phyloP scores from a whole-genome alignment of 2,113 vertebrate genomes.

The Hydrochoerus hydrochaeris region DNA sequence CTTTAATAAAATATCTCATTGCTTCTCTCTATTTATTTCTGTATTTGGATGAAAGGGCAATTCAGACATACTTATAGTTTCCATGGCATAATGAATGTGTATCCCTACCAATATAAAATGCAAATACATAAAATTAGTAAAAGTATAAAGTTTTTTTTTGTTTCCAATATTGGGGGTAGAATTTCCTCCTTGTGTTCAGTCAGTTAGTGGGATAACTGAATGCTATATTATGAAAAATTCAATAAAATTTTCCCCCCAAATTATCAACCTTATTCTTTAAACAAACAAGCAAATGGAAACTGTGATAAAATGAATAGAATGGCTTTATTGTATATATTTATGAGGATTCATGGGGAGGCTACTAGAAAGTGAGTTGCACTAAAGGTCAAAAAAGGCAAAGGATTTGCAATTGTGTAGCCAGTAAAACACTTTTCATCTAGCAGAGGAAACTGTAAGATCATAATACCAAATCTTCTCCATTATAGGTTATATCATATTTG shows the following conservation, averaged over 20 bases:
- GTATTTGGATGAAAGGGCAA: slow-evolving; percentile 73
- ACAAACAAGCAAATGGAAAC: neutral
- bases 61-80: slow-evolving; percentile 74
- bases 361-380: neutral
- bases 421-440: rapidly evolving
- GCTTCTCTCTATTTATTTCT: slow-evolving; percentile 76
- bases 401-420: slow-evolving; percentile 41
- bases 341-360: slow-evolving; percentile 47
- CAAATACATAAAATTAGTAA: slow-evolving; percentile 81
- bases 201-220: slow-evolving; percentile 59
- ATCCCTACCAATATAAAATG: slow-evolving; percentile 76
- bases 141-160: slow-evolving; percentile 70
- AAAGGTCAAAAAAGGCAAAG: neutral
- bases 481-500: neutral
- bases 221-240: slow-evolving; percentile 61
- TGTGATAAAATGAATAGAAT: neutral
- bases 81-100: slow-evolving; percentile 76
- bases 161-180: slow-evolving; percentile 75
- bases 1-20: slow-evolving; percentile 80
- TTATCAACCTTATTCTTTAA: slow-evolving; percentile 34
- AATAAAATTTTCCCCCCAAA: neutral
- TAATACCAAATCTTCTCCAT: neutral
- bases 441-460: neutral
- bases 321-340: neutral
- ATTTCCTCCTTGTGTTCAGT: slow-evolving; percentile 71